phyloP scores from a whole-genome alignment of 2,888 invertebrate genomes.

The Holacanthella duospinosa region DNA sequence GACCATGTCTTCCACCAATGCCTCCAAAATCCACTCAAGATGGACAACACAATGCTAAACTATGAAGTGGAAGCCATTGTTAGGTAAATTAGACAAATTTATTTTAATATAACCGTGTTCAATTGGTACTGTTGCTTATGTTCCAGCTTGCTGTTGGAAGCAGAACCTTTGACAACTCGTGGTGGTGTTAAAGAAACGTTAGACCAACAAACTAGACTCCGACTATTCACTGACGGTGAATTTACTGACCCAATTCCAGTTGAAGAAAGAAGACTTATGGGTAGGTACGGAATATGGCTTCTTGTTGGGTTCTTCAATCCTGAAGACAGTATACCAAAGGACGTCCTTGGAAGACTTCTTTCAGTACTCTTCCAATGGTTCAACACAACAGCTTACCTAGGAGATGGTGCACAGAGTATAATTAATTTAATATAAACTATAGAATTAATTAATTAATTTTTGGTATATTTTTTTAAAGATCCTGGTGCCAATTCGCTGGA shows the following conservation, averaged over 20 bases:
- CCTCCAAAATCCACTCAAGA: conserved; percentile 74
- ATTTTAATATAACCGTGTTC: too few relatives aligned
- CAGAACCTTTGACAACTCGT: conserved; percentile 60
- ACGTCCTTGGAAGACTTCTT: conserved; percentile 70
- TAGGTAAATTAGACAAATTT: conserved; percentile 48
- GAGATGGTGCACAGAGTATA: conserved; percentile 54
- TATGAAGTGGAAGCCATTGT: conserved; percentile 91
- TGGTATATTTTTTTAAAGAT: conserved; percentile 40
- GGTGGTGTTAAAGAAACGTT: conserved; percentile 31
- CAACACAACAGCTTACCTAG: conserved; percentile 91
- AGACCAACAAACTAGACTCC: conserved; percentile 32
- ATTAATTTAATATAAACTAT: not conserved
- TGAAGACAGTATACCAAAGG: conserved; percentile 35
- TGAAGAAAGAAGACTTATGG: conserved; percentile 80
- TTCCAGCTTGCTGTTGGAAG: conserved; percentile 71
- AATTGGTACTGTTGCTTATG: not conserved
- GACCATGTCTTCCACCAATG: conserved; percentile 85
- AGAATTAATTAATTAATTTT: not conserved
- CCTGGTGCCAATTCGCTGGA: conserved; percentile 71
- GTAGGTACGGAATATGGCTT: conserved; percentile 94
- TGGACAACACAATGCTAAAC: conserved; percentile 81
- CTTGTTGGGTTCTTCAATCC: conserved; percentile 59
- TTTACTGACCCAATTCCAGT: conserved; percentile 56
- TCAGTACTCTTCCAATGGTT: conserved; percentile 99
- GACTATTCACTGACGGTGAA: conserved; percentile 37